Evolutionary conservation across 1,140 invertebrate genomes (phyloP), one percentile per base, ranked within the genome.

Genomic region (Euwallacea similis): DNA sequence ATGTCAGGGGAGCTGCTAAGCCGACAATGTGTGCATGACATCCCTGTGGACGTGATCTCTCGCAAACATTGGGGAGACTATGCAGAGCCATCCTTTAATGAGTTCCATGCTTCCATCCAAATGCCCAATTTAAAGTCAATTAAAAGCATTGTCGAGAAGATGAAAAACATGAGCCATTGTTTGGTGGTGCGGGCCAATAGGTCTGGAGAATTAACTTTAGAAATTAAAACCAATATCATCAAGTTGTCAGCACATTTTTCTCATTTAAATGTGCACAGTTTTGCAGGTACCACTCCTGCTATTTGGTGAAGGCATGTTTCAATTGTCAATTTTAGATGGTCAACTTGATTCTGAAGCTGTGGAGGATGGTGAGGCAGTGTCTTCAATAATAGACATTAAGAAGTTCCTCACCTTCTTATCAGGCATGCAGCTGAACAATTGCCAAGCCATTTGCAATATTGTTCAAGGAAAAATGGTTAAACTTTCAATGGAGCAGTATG

Each of bases 171-270:
- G 79, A 89, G 87, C 46, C 84, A 88, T 0, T 85, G 85, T 71
- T 58, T 95, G 21, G 84, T 86, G 13, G 82, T 96, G 6, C 85
- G 86, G 73, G 93, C 91, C 0, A 91, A 88, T 66, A 85, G 86
- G 43, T 81, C 83, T 65, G 94, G 93, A 8, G 84, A 88, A 71
- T 82, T 95, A 13, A 87, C 86, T 59, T 80, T 95, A 2, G 88
- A 89, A 73, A 88, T 93, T 7, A 89, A 90, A 76, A 91, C 91
- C 3, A 89, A 91, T 74, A 87, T 88, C 79, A 92, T 90, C 0
- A 89, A 87, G 10, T 88, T 95, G 13, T 89, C 90, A 10, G 91
- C 91, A 0, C 87, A 92, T 76, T 95, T 94, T 76, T 87, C 87
- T 76, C 86, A 88, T 74, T 78, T 92, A 33, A 82, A 82, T 59